phyloP scores from a whole-genome alignment of 2,797 vertebrate genomes.

The Acridotheres tristis region DNA sequence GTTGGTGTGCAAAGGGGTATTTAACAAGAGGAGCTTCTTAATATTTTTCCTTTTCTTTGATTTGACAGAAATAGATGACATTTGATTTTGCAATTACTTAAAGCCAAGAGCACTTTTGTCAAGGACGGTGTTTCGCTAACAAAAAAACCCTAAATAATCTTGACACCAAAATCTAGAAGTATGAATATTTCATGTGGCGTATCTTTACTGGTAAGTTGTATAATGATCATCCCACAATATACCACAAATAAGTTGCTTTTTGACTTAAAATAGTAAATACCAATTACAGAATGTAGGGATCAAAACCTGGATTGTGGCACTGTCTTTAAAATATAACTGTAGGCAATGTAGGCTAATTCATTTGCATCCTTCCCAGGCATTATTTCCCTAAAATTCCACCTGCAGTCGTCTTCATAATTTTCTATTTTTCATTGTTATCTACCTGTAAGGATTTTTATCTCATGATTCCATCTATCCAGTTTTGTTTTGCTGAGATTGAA shows the following conservation, averaged over 20 bases:
- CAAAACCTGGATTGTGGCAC: neutral
- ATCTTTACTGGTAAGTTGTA: neutral
- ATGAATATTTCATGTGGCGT: neutral
- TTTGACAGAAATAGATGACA: neutral
- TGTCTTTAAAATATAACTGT: neutral
- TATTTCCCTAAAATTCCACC: neutral
- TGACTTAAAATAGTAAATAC: neutral
- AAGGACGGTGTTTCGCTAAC: neutral
- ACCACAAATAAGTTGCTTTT: neutral
- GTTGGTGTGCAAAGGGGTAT: neutral
- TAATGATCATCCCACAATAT: neutral
- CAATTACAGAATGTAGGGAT: neutral
- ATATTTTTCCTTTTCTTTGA: neutral
- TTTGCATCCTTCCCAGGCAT: neutral
- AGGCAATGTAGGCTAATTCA: neutral
- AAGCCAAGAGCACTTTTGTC: neutral
- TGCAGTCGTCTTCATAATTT: neutral
- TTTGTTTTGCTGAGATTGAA: neutral
- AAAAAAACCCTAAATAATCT: neutral
- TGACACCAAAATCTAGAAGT: neutral
- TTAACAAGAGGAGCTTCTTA: neutral
- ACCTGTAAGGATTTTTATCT: neutral
- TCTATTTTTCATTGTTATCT: neutral
- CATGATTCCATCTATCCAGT: neutral
- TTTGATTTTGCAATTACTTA: slow-evolving; percentile 18